These are phyloP conservation scores for Drosophila bipectinata DNA, from an alignment of 1,140 invertebrate genomes.

Conservation along the genomic window DNA sequence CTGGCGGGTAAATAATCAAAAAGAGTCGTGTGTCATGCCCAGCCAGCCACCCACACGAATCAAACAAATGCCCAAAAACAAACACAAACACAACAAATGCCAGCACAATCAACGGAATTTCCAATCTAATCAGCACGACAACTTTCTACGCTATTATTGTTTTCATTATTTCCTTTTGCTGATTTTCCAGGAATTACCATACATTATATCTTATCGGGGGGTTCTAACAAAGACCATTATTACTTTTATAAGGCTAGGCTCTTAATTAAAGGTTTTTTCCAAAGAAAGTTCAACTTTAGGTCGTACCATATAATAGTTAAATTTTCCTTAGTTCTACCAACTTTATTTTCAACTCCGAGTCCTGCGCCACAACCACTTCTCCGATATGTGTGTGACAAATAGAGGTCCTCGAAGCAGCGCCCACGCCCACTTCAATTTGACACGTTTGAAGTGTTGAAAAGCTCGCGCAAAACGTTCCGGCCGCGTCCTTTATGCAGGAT, in stretches of 20 bases:
- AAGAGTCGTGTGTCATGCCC: conserved; percentile 34
- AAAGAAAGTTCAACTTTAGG: too few species aligned
- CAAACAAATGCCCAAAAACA: conserved; percentile 12
- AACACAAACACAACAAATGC: conserved; percentile 20
- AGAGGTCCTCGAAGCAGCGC: conserved; percentile 24
- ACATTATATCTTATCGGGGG: conserved; percentile 31
- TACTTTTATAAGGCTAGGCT: conserved; percentile 15
- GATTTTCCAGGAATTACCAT: conserved; percentile 46
- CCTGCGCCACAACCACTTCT: background rate
- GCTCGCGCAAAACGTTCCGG: conserved; percentile 40
- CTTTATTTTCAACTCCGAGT: conserved; percentile 14
- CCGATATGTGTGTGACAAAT: conserved; percentile 42
- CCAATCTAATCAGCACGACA: conserved; percentile 67
- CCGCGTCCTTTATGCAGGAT: conserved; percentile 28
- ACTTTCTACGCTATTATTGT: conserved; percentile 46
- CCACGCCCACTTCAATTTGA: conserved; percentile 54
- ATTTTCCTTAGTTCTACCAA: background rate
- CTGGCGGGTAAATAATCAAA: conserved; percentile 8
- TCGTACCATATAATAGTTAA: too few species aligned
- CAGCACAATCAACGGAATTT: conserved; percentile 47
- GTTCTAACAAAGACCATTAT: conserved; percentile 22
- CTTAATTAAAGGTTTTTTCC: conserved; percentile 21
- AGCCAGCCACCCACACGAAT: conserved; percentile 16
- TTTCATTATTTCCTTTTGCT: conserved; percentile 16
- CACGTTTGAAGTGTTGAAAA: conserved; percentile 62